These are phyloP conservation scores for Cerceris ruficornis DNA, from an alignment of 2,888 invertebrate genomes.

Conservation along the genomic window DNA sequence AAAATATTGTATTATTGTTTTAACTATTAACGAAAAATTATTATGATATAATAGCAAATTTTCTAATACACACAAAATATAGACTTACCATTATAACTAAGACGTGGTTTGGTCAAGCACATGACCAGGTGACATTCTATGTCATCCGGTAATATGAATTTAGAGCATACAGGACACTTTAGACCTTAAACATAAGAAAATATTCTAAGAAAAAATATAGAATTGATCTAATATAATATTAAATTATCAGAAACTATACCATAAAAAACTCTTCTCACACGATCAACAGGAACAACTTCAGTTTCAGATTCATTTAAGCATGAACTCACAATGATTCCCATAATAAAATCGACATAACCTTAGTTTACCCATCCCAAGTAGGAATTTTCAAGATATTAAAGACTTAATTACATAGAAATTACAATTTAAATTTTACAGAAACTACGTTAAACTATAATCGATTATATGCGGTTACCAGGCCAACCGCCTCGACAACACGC, in stretches of 20 bases:
- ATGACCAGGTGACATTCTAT: conserved; percentile 99
- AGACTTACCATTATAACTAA: conserved; percentile 97
- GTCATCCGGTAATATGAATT: conserved; percentile 98
- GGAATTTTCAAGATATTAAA: conserved; percentile 9
- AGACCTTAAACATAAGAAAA: conserved; percentile 89
- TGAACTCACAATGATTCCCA: conserved; percentile 81
- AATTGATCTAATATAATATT: background rate
- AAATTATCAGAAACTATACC: conserved; percentile 67
- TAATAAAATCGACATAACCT: conserved; percentile 74
- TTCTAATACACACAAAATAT: background rate
- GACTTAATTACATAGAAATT: conserved; percentile 20
- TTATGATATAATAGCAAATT: conserved; percentile 5
- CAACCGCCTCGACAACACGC: conserved; percentile 79
- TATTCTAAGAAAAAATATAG: conserved; percentile 9
- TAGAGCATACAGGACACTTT: conserved; percentile 99
- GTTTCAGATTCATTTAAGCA: conserved; percentile 79
- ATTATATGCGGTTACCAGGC: conserved; percentile 80
- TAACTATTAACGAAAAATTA: background rate
- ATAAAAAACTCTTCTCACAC: conserved; percentile 78
- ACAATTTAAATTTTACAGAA: conserved; percentile 62
- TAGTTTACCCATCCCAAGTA: conserved; percentile 68
- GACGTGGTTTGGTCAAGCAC: conserved; percentile 99
- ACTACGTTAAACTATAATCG: conserved; percentile 69
- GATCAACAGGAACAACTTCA: conserved; percentile 78
- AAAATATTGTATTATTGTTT: background rate